Base-by-base conservation (phyloP, 1,140 invertebrate species). In the Drosophila asahinai region DNA sequence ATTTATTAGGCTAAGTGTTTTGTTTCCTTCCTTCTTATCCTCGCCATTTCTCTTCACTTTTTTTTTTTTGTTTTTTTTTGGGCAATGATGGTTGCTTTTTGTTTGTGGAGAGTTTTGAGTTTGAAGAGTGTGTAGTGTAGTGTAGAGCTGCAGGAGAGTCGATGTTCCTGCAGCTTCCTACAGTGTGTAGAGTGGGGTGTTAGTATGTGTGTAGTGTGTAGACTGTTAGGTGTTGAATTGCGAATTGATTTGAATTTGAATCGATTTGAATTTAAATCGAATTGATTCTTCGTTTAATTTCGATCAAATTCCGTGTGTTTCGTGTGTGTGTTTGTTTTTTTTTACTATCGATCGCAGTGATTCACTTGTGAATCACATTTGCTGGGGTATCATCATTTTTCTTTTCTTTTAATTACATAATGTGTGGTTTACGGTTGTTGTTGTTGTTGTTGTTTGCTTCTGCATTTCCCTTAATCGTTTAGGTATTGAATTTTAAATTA, bases 401-500 rank as follows among this genome's bases (percentile, higher is more conserved):
- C 27, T 5, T 5, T 19, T 40, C 22, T 61, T 63, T 58, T 14
- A 42, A 60, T 36, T 62, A 47, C 45, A 64, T 66, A 36, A 55
- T 73, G 17, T 67, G 38, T 72, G 22, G 5, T 49, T 58, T 60
- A 40, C n/a, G 43, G 43, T 36, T 68, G 49, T 36, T n/a, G n/a
- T n/a, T n/a, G n/a, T 19, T 38, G 38, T 42, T 77, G 49, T 55
- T 65, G 51, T n/a, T 66, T 14, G 5, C 11, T 30, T 64, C 60
- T 49, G 12, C 58, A 49, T 36, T 55, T 70, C 66, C 60, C 83
- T 89, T 87, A 89, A 65, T 83, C 57, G 62, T 83, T 89, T 84
- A 89, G 81, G 77, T 81, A 87, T 87, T 89, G 83, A 83, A 81
- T 89, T 84, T 80, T 72, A 89, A 83, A 81, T 87, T 89, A 84